Percentiles rank a stretch among this genome's conserved stretches.
phyloP scores from a whole-genome alignment of 1,140 invertebrate species.

The Trichonephila inaurata region DNA sequence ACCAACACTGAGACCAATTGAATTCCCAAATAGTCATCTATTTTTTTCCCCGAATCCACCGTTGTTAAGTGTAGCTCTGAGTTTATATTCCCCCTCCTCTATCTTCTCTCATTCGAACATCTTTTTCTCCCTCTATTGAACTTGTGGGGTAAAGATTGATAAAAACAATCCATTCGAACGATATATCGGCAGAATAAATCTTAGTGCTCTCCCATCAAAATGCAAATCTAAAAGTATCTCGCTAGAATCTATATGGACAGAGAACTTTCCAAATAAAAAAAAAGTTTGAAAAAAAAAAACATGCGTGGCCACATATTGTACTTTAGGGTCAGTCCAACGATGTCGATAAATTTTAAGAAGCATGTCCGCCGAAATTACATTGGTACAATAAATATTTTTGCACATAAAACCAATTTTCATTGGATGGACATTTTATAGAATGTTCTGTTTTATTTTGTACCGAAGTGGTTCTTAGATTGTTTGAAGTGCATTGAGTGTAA shows the following conservation, averaged over 20 bases:
- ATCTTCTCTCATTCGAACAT: neutral
- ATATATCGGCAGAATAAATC: conserved; percentile 38
- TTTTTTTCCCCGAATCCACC: neutral
- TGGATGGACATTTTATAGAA: neutral
- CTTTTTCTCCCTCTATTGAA: conserved; percentile 28
- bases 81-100: neutral
- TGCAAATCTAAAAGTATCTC: conserved; percentile 37
- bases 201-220: conserved; percentile 26
- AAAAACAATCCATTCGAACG: conserved; percentile 43
- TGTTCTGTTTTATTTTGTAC: neutral
- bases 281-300: neutral
- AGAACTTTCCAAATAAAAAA: neutral
- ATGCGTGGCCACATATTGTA: neutral
- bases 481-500: neutral
- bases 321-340: neutral
- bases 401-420: neutral
- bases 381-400: neutral
- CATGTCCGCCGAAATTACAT: neutral
- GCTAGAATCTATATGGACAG: neutral
- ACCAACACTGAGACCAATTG: neutral
- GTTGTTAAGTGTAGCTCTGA: neutral
- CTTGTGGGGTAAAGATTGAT: conserved; percentile 7
- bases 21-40: conserved; percentile 45
- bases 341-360: neutral
- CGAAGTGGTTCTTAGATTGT: neutral